These are phyloP conservation scores for Ictalurus furcatus DNA, from an alignment of 2,113 vertebrate species.

Conservation along the genomic window DNA sequence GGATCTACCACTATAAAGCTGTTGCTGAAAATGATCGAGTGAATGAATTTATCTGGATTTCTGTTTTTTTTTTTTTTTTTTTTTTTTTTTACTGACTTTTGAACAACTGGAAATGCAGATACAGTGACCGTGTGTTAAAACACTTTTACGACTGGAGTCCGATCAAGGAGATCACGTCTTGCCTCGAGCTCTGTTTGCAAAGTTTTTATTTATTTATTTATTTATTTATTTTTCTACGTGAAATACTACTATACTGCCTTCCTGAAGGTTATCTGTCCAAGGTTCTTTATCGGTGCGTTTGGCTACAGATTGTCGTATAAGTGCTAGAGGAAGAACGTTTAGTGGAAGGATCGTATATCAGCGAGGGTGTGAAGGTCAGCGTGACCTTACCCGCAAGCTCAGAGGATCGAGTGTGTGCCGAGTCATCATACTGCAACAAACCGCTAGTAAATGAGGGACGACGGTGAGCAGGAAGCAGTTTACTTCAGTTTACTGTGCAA, in stretches of 20 bases:
- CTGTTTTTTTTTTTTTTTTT: background rate
- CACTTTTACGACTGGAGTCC: background rate
- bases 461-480: background rate
- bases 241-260: background rate
- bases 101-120: background rate
- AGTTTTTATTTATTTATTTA: background rate
- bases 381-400: slow-evolving; percentile 59
- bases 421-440: slow-evolving; percentile 51
- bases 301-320: background rate
- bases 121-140: background rate
- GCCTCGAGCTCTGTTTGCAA: background rate
- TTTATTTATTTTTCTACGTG: background rate
- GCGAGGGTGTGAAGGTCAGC: slow-evolving; percentile 34
- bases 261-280: background rate
- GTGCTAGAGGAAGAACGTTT: background rate
- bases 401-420: slow-evolving; percentile 58
- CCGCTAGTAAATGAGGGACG: slow-evolving; percentile 10
- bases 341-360: background rate
- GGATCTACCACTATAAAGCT: background rate
- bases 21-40: background rate
- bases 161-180: background rate
- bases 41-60: background rate
- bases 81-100: background rate
- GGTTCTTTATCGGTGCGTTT: background rate
- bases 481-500: background rate